Base-by-base conservation (phyloP, 2,797 vertebrate genomes). In the Labeo calbasu region DNA sequence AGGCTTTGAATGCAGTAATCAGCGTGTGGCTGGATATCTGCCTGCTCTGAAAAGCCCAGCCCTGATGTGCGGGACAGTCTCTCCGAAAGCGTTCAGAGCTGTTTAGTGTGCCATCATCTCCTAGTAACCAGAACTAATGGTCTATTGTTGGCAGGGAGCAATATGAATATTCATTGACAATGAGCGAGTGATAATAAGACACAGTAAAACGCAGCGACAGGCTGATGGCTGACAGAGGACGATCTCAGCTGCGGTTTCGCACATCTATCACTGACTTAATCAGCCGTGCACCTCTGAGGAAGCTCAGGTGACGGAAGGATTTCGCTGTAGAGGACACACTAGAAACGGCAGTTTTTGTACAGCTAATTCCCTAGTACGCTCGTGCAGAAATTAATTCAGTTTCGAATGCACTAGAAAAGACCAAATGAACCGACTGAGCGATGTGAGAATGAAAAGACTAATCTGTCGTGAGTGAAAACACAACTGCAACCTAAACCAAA, bases 1-100 rank as follows among this genome's bases (percentile, higher is more conserved):
- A 86, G 83, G 69, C 88, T 89, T 88, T 89, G 89, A 89, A 90
- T 87, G 72, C 71, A 79, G 84, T 87, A 90, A 89, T 91, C 88
- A 90, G 82, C 68, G 21, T 87, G 82, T 86, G 85, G 73, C 65
- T 86, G 83, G 87, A 89, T 85, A 85, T 88, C 88, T 85, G 79
- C 72, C 81, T 85, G 68, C 81, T 84, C 81, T 46, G 80, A 88
- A 80, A 84, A 77, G 63, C 77, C 80, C 61, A 72, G 59, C 84
- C 76, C 77, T 82, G 79, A 87, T 66, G 79, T 72, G 43, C 40
- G 80, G 82, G 82, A 85, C 84, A 81, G 84, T 80, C 77, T 83
- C 72, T 48, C 72, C 7, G 13, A 32, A 32, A 76, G 46, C 19
- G 82, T 83, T 82, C 84, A 59, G 85, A 86, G 86, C 88, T 76